Evolutionary conservation across 2,113 vertebrate genomes (phyloP), one percentile per base, ranked within the genome.

Genomic region (Brachyhypopomus gauderio): DNA sequence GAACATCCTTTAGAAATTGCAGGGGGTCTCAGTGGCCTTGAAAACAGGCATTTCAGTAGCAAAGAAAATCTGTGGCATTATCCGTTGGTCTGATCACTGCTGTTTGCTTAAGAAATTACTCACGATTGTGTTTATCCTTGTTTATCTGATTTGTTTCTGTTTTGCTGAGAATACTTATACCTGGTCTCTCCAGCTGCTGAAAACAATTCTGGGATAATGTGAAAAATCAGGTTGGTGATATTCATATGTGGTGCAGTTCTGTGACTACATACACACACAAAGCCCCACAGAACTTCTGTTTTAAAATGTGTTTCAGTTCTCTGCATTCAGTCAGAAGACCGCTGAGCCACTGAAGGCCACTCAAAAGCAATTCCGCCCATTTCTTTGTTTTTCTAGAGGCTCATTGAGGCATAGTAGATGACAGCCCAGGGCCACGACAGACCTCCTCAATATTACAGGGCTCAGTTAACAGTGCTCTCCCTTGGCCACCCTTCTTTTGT

Each of bases 401-500:
- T 73, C 52, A 75, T 25, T 45, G 67, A 83, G 52, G n/a, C 56
- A 75, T 38, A 19, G 82, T 83, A 69, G 82, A 74, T 34, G 83
- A 45, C 45, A 56, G 74, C 79, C 58, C 38, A 3, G 58, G 38
- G 74, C 60, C 73, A 84, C 63, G 67, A 58, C 23, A 25, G 59
- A 58, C 36, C 66, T 56, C 79, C 72, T 41, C 59, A 77, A 81
- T 55, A 81, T 34, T 60, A 72, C 22, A 38, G 27, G 36, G 38
- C 41, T 48, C 36, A 30, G 41, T 83, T 66, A 60, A 45, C 34
- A 17, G 22, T 79, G 71, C 60, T 59, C 48, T 59, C 34, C 45
- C 63, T 41, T 19, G 67, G 66, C 67, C 41, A 60, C 22, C 55
- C 5, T 8, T 41, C 41, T 38, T 59, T 14, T 38, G 27, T 23